Conservation (phyloP, 92 coral and sea anemone genomes). For the Porites lobata region DNA sequence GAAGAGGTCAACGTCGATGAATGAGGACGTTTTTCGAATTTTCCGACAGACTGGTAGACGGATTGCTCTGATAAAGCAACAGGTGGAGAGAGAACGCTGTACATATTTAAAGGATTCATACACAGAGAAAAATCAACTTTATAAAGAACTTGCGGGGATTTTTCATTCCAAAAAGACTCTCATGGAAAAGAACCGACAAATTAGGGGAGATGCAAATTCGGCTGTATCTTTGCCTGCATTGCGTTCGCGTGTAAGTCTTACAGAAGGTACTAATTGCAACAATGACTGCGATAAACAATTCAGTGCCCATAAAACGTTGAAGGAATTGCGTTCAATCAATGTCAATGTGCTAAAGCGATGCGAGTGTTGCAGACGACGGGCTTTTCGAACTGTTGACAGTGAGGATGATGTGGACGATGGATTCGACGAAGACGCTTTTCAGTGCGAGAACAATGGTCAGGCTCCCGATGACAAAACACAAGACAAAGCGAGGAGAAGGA, state of each 20-base stretch:
- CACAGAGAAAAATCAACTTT: conserved; percentile 78
- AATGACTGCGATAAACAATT: conserved; percentile 38
- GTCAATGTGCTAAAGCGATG: conserved; percentile 79
- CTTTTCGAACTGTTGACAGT: conserved; percentile 56
- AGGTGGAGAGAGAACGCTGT: conserved; percentile 75
- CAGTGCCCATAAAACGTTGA: conserved; percentile 35
- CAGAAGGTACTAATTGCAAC: not conserved
- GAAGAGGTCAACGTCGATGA: conserved; percentile 69
- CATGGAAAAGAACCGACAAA: not conserved
- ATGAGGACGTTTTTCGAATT: conserved; percentile 88
- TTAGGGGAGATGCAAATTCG: not conserved
- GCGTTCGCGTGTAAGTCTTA: not conserved
- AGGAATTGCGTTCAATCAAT: conserved; percentile 69
- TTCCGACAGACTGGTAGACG: conserved; percentile 83
- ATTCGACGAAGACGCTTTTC: conserved; percentile 44
- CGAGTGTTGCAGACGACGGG: conserved; percentile 83
- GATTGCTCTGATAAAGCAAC: conserved; percentile 64
- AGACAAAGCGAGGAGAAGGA: conserved; percentile 13
- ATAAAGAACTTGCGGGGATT: conserved; percentile 81
- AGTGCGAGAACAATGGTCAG: conserved; percentile 1
- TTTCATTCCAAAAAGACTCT: conserved; percentile 15
- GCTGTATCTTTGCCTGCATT: not conserved
- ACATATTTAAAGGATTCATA: conserved; percentile 76
- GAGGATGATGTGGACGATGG: conserved; percentile 48
- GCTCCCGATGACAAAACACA: not conserved